Conservation (phyloP, 2,797 vertebrate species). For the Phoxinus dragarum region DNA sequence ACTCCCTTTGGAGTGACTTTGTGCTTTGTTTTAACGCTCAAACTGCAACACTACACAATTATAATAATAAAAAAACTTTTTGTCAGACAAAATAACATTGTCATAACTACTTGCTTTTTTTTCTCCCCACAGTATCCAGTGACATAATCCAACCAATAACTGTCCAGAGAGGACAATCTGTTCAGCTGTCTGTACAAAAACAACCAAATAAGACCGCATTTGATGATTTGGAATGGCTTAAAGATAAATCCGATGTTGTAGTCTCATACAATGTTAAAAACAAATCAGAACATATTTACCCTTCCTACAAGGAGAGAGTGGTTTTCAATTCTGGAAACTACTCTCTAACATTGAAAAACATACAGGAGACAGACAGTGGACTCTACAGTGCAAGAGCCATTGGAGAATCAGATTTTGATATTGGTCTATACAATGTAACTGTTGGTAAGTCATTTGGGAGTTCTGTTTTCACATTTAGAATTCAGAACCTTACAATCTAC, state of each 20-base stretch:
- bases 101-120: background rate
- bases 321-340: background rate
- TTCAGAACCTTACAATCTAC: background rate
- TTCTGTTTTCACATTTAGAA: background rate
- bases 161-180: background rate
- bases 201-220: background rate
- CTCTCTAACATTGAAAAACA: conserved; percentile 57
- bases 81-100: no score
- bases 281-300: fast-evolving
- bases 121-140: background rate
- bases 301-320: background rate
- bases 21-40: no score
- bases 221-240: conserved; percentile 22
- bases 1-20: no score
- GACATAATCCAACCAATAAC: background rate
- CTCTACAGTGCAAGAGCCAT: background rate
- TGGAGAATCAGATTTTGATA: fast-evolving
- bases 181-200: background rate
- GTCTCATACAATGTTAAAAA: fast-evolving
- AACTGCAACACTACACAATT: background rate
- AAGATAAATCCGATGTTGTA: background rate
- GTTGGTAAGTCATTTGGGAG: background rate
- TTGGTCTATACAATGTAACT: background rate
- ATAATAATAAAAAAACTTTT: no score
- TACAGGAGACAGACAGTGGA: conserved; percentile 33